Evolutionary conservation across 53 echinoderm and acorn worm genomes (phyloP), one percentile per base, ranked within the genome.

Genomic region (Actinopyga echinites): DNA sequence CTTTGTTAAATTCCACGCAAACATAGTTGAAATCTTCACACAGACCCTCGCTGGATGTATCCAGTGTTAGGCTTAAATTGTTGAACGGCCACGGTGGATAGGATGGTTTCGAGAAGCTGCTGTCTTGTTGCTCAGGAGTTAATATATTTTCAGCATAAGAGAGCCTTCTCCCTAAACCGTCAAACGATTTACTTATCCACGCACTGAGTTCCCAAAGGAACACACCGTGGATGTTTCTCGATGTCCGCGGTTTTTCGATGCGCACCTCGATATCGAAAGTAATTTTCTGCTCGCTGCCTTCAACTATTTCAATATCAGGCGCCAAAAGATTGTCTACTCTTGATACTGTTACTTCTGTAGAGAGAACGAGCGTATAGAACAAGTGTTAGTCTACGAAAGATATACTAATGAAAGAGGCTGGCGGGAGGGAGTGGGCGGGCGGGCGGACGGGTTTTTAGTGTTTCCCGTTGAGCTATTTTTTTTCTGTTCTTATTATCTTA

Each of bases 171-270:
- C 81, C 81, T 4, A 42, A 37, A 40, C 81, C 81, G 23, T 80
- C 81, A 24, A 62, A 59, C 12, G 57, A 57, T 44, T 37, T 37
- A 45, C 81, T 80, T 32, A 80, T 80, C 81, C 81, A 80, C 10
- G 81, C 61, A 35, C 26, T 63, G 8, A 80, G 23, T 60, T 80
- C 60, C 81, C 81, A 80, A 8, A 80, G 29, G 29, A 60, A 36
- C 2, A 59, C 61, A 17, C 81, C 63, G 11, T 38, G 21, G 43
- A 59, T 19, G 22, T 80, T 61, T 6, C 63, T 29, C 25, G 63
- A 80, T 20, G 60, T 61, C 32, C 37, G 31, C 63, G 62, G 33
- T 36, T 54, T 77, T 30, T 77, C 53, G 20, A 77, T 20, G 23
- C 24, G 30, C 11, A 77, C 29, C 20, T 54, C 49, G 56, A 77